Base-by-base conservation (phyloP, 1,140 invertebrate genomes). In the Papilio helenus region DNA sequence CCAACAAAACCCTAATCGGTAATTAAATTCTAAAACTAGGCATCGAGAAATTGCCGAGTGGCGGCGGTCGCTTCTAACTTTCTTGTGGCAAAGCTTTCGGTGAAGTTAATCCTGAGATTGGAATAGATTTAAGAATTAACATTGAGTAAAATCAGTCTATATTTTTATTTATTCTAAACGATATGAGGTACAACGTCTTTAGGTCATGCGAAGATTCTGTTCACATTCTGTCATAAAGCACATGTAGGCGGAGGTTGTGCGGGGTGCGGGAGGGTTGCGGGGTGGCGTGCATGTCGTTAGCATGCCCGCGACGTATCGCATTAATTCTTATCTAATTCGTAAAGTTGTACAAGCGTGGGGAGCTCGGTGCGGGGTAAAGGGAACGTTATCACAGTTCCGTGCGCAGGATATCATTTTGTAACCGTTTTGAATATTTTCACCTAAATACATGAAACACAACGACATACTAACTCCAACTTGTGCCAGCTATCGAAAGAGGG, bases 11-110 rank as follows among this genome's bases (percentile, higher is more conserved):
- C 61, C 26, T 68, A 68, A 68, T 68, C 61, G 61, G 61, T 68
- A 68, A 68, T 68, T 68, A 68, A 68, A 68, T 68, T 68, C 61
- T 68, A 68, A 68, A 68, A 68, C 61, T 68, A 68, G 61, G 61
- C 61, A 26, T 68, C 61, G 61, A 34, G 26, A 68, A 16, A 68
- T 68, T 68, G 61, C 26, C 26, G 12, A 34, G 61, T 29, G 12
- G 61, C 58, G 29, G 20, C 12, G 61, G 61, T 14, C 26, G 61
- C 61, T 68, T 7, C 23, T 29, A 68, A 68, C 61, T 68, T 68
- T 68, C 61, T 68, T 68, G 61, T 29, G 61, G 61, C 51, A 26
- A 23, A 61, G 58, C 58, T 61, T 26, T 10, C 2, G 23, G 1
- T 4, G 58, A 61, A 29, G 23, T 61, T 61, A 61, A 14, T 14